Evolutionary conservation across 2,113 vertebrate species (phyloP).

Genomic region (Pollimyrus isidori): DNA sequence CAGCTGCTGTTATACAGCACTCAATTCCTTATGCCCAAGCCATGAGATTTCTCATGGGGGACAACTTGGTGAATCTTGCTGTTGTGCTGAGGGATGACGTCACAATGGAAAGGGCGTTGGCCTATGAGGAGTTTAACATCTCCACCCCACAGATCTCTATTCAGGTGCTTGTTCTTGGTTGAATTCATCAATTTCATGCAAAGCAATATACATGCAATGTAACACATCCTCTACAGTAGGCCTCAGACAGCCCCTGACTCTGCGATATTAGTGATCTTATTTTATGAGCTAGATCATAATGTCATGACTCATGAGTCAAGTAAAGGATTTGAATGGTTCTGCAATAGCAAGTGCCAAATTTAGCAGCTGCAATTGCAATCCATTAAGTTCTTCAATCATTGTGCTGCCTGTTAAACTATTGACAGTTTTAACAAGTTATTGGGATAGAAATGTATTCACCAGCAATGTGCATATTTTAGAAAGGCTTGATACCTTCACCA

Average conservation of each 20-base stretch:
- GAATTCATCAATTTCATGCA: not conserved
- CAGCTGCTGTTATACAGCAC: constrained; percentile 45
- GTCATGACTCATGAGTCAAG: not conserved
- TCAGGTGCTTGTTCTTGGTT: constrained; percentile 38
- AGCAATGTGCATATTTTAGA: not conserved
- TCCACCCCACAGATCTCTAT: constrained; percentile 43
- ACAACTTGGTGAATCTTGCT: constrained; percentile 57
- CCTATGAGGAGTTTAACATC: constrained; percentile 59
- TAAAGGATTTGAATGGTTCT: not conserved
- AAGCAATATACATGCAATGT: not conserved
- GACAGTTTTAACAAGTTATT: not conserved
- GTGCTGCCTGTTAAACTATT: not conserved
- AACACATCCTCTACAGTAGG: not conserved
- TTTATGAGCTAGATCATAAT: not conserved
- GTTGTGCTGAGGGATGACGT: constrained; percentile 53
- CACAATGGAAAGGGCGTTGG: constrained; percentile 43
- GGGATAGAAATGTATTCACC: not conserved
- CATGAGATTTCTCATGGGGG: constrained; percentile 33
- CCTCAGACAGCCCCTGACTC: not conserved
- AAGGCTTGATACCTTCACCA: not conserved
- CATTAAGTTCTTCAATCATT: not conserved
- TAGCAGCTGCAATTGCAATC: not conserved
- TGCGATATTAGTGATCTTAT: not conserved
- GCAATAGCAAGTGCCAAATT: not conserved
- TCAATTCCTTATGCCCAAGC: constrained; percentile 47